These are phyloP conservation scores for Dendrocincla fuliginosa DNA, from an alignment of 2,797 vertebrate genomes.

Conservation along the genomic window DNA sequence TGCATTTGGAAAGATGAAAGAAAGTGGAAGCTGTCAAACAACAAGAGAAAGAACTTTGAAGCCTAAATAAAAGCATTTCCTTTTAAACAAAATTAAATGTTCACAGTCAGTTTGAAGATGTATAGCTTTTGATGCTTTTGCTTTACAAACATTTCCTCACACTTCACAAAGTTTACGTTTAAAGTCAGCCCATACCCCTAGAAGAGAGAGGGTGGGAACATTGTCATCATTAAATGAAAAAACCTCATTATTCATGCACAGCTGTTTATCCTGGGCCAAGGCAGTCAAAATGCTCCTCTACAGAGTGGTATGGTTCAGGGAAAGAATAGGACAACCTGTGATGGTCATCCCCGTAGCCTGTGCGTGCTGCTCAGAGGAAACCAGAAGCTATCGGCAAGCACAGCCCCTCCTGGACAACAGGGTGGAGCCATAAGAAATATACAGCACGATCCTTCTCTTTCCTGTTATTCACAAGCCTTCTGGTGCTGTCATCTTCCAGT, in stretches of 20 bases:
- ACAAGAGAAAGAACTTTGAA: conserved; percentile 55
- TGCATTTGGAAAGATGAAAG: conserved; percentile 56
- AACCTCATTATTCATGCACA: neutral
- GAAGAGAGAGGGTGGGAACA: neutral
- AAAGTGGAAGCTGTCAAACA: conserved; percentile 32
- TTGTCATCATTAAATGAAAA: neutral
- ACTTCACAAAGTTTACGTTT: neutral
- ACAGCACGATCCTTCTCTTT: conserved; percentile 38
- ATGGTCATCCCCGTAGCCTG: neutral
- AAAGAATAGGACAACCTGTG: neutral
- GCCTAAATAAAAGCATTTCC: conserved; percentile 57
- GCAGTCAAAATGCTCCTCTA: neutral
- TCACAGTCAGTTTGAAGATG: conserved; percentile 23
- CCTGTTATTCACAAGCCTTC: conserved; percentile 62
- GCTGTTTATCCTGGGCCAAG: neutral
- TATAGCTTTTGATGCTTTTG: conserved; percentile 54
- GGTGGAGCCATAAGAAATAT: conserved; percentile 2
- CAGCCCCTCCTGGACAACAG: conserved; percentile 33
- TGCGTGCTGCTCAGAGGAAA: neutral
- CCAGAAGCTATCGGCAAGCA: neutral
- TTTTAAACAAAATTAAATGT: conserved; percentile 7
- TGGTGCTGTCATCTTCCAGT: conserved; percentile 16
- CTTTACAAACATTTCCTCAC: conserved; percentile 36
- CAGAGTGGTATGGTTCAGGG: neutral
- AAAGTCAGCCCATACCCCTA: neutral